Base-by-base conservation (phyloP, 2,113 vertebrate genomes). In the Aspidoscelis tigris region DNA sequence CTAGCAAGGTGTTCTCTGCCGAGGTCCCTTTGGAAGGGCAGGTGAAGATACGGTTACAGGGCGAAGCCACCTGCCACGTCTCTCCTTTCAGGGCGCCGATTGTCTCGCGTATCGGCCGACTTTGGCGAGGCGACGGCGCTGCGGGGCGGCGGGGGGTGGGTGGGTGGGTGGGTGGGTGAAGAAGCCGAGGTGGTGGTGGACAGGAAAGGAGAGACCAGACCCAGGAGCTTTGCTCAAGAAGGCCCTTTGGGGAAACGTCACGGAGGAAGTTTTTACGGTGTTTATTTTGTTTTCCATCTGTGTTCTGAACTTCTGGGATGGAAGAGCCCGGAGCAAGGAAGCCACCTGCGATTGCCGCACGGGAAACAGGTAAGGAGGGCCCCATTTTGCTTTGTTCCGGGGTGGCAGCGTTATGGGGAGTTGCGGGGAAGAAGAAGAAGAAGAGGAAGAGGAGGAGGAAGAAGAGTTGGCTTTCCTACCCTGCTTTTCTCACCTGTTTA, bases 361-460 rank as follows among this genome's bases (percentile, higher is more conserved):
- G 69, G 44, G 87, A 92, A 61, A 88, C 81, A 0, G 94, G 94
- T 95, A 80, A 0, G 89, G 76, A 41, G 7, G 4, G 53, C 47
- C 2, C 39, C 6, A 11, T 10, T 39, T 5, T 70, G 9, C 55
- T 39, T 39, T 39, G 39, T 14, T 12, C 26, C 2, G 22, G 12
- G 20, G 5, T 66, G 20, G 55, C 55, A 58, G 5, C 0, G 5
- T 58, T 58, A 16, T 11, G 55, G 10, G 14, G 55, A 12, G 55
- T 7, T 16, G 9, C 1, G 10, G 10, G 3, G 55, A 12, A 3
- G 55, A 12, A 12, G 55, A 58, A 12, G 55, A 50, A 9, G 8
- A 50, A 1, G 47, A 50, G 55, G 10, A 16, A 11, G 55, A 12
- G 9, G 55, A 12, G 55, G 55, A 58, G 7, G 55, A 50, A 9